phyloP scores from a whole-genome alignment of 2,797 vertebrate species.

The Tapera naevia region DNA sequence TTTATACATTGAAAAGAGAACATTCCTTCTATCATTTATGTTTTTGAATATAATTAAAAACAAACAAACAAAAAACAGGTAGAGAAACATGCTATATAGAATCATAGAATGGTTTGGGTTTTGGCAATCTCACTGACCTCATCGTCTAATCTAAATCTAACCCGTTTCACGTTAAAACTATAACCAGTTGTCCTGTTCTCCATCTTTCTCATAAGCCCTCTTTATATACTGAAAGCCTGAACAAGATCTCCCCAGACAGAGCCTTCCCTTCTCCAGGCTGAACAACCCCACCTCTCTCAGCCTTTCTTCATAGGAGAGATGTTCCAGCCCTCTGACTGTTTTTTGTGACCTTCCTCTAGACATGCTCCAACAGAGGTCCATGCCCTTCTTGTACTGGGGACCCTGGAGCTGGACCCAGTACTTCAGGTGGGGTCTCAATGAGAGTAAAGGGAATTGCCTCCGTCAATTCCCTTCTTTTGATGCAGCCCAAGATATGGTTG shows the following conservation, averaged over 20 bases:
- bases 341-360: neutral
- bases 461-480: accelerated
- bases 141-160: neutral
- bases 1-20: neutral
- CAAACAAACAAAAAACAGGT: accelerated
- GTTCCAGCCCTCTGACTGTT: neutral
- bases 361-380: neutral
- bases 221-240: neutral
- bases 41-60: neutral
- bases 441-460: neutral
- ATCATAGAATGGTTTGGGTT: neutral
- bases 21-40: neutral
- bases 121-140: too few species aligned
- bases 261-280: neutral
- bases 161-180: neutral
- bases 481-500: neutral
- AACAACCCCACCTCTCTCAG: neutral
- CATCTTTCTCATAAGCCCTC: neutral
- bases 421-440: neutral
- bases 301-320: neutral
- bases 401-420: neutral
- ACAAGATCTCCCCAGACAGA: accelerated
- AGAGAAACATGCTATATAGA: neutral
- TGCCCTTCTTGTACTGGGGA: neutral
- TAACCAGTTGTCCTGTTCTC: neutral